Evolutionary conservation across 2,888 invertebrate species (phyloP).

Genomic region (Coremacera marginata): DNA sequence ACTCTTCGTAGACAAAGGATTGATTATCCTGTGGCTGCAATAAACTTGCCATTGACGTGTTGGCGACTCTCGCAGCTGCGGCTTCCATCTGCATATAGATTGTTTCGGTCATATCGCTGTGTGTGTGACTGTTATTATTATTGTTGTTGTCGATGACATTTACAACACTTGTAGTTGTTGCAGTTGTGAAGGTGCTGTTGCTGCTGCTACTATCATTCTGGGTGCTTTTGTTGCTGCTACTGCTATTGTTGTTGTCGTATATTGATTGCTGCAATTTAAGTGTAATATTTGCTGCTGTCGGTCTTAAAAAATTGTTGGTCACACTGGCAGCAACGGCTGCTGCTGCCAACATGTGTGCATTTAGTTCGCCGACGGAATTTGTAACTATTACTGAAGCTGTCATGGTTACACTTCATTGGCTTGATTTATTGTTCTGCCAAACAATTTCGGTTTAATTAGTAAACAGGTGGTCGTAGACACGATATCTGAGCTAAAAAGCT

Average conservation of each 20-base stretch:
- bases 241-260: conserved; percentile 7
- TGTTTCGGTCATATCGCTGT: not conserved
- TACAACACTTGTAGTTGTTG: not conserved
- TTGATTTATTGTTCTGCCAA: conserved; percentile 15
- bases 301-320: conserved; percentile 1
- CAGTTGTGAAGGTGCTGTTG: not conserved
- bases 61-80: conserved; percentile 5
- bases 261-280: conserved; percentile 9
- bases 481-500: not conserved
- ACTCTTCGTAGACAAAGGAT: conserved; percentile 37
- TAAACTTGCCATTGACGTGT: conserved; percentile 26
- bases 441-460: not conserved
- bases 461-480: not conserved
- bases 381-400: conserved; percentile 40
- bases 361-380: conserved; percentile 46
- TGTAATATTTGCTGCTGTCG: conserved; percentile 7
- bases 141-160: conserved; percentile 18
- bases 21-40: conserved; percentile 18
- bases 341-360: not conserved
- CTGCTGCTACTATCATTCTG: not conserved
- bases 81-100: conserved; percentile 1
- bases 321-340: not conserved
- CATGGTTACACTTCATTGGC: conserved; percentile 44
- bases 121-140: conserved; percentile 21
- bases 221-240: conserved; percentile 2